Evolutionary conservation across 2,113 vertebrate species (phyloP).

Genomic region (Rhodinocichla rosea): DNA sequence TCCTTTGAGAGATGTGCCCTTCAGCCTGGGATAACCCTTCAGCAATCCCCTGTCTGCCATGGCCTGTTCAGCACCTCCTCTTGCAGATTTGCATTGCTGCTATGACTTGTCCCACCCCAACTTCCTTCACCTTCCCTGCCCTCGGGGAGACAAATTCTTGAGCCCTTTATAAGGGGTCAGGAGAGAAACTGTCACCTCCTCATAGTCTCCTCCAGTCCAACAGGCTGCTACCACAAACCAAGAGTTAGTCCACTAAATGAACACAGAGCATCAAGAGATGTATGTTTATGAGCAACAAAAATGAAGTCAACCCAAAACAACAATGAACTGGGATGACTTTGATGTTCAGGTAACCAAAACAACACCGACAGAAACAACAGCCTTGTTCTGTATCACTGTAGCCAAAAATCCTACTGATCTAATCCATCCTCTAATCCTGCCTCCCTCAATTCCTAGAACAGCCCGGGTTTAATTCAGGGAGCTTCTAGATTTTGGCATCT

Average conservation of each 20-base stretch:
- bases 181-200: not conserved
- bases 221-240: not conserved
- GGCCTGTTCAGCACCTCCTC: not conserved
- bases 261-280: not conserved
- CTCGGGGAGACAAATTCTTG: not conserved
- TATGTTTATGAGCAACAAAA: not conserved
- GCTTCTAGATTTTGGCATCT: not conserved
- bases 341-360: conserved; percentile 11
- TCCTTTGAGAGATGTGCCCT: not conserved
- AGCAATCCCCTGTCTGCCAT: not conserved
- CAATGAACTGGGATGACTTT: not conserved
- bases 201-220: not conserved
- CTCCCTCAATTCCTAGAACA: not conserved
- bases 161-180: not conserved
- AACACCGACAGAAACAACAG: not conserved
- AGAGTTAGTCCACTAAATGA: not conserved
- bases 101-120: not conserved
- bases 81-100: not conserved
- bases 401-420: not conserved
- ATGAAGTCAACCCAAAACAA: not conserved
- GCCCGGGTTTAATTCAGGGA: not conserved
- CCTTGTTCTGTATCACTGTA: not conserved
- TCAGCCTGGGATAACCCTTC: not conserved
- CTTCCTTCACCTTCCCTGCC: not conserved
- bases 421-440: conserved; percentile 4